A percentile compares a stretch with the other conserved stretches of the same genome.
phyloP scores from a whole-genome alignment of 2,888 invertebrate genomes.

The Rhogogaster chlorosoma region DNA sequence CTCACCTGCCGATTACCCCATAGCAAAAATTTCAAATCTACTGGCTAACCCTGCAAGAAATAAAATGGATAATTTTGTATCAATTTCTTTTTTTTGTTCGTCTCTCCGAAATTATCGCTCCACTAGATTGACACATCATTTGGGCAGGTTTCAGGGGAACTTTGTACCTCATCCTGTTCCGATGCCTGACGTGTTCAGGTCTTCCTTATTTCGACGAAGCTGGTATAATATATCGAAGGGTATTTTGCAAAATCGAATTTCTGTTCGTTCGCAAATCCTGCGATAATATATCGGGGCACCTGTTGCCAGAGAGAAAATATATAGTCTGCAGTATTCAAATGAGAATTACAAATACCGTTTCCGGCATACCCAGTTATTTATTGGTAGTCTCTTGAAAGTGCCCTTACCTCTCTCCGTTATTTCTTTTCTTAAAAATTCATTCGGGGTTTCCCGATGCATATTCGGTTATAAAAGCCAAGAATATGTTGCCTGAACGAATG shows the following conservation, averaged over 20 bases:
- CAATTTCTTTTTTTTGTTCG: background rate
- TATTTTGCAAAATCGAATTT: background rate
- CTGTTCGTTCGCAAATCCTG: background rate
- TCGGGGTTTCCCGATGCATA: background rate
- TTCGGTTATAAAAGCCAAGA: background rate
- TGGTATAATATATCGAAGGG: background rate
- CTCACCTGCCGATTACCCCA: background rate
- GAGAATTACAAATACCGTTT: background rate
- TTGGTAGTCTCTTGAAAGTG: background rate
- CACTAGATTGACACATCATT: background rate
- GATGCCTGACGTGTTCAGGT: background rate
- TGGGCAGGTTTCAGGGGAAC: too few species aligned
- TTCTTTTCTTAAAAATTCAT: background rate
- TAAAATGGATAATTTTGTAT: background rate
- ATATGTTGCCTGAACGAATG: background rate
- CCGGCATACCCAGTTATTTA: background rate
- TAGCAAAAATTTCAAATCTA: background rate
- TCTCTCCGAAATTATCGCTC: background rate
- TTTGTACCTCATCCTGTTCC: background rate
- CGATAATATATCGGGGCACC: slow-evolving; percentile 8
- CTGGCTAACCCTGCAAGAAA: background rate
- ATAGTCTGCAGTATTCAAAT: background rate
- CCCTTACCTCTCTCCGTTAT: background rate
- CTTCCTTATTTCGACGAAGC: background rate
- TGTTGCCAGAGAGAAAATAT: background rate